Evolutionary conservation across 2,113 vertebrate species (phyloP).

Genomic region (Dromas ardeola): DNA sequence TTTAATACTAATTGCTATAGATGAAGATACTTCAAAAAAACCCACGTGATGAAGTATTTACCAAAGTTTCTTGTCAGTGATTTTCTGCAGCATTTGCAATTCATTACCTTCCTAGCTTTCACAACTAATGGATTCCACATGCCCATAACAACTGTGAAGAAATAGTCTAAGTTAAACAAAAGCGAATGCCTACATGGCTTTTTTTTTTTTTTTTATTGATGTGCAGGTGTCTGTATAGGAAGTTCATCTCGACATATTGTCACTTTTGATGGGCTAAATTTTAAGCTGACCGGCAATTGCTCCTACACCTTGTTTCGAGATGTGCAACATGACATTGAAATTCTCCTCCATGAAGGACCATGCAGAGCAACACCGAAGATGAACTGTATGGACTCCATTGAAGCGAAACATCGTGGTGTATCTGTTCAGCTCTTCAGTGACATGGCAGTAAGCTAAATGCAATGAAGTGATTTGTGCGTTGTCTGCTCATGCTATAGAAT

Average conservation of each 20-base stretch:
- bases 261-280: constrained; percentile 87
- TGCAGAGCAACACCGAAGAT: constrained; percentile 74
- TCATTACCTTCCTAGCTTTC: neutral
- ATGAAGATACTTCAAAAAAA: neutral
- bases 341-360: constrained; percentile 82
- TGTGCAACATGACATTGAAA: constrained; percentile 71
- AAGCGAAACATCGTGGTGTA: constrained; percentile 75
- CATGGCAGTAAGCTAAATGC: constrained; percentile 79
- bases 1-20: neutral
- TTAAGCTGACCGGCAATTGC: constrained; percentile 87
- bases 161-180: neutral
- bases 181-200: neutral
- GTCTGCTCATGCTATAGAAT: neutral
- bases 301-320: constrained; percentile 86
- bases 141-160: neutral
- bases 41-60: neutral
- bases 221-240: constrained; percentile 88
- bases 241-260: constrained; percentile 91
- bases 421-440: constrained; percentile 81
- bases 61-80: neutral
- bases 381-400: constrained; percentile 88
- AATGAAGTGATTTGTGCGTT: neutral
- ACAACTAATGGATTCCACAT: neutral
- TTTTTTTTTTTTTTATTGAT: neutral
- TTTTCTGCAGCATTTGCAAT: neutral